Evolutionary conservation across 2,888 invertebrate species (phyloP).

Genomic region (Balanococcus diminutus): DNA sequence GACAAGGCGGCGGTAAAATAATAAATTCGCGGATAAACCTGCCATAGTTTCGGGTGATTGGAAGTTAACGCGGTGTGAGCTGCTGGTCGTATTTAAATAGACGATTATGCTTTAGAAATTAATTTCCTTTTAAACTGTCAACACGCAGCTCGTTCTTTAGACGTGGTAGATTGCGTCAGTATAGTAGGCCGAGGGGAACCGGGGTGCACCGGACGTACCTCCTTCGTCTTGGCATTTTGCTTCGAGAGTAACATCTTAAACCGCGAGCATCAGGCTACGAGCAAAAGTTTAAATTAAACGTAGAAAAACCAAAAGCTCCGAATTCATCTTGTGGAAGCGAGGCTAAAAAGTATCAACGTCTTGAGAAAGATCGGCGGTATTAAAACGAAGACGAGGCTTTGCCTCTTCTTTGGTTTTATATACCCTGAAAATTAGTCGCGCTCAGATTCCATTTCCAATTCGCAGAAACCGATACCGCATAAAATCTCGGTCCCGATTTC

Average conservation of each 20-base stretch:
- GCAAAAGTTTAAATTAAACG: conserved; percentile 1
- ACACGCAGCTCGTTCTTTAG: background rate
- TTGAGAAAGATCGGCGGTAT: background rate
- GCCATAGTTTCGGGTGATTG: conserved; percentile 1
- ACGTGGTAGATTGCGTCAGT: background rate
- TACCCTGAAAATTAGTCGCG: conserved; percentile 8
- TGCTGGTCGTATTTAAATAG: background rate
- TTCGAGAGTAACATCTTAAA: background rate
- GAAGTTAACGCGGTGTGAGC: background rate
- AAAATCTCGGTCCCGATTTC: background rate
- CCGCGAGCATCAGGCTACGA: background rate
- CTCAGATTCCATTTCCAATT: background rate
- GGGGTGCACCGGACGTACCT: background rate
- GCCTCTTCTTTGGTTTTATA: too few relatives aligned
- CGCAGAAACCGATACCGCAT: background rate
- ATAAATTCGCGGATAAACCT: conserved; percentile 8
- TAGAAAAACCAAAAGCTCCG: background rate
- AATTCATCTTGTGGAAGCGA: background rate
- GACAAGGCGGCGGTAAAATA: background rate
- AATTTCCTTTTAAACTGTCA: conserved; percentile 22
- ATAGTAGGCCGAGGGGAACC: background rate
- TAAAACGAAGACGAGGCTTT: conserved; percentile 16
- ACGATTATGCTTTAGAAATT: conserved; percentile 12
- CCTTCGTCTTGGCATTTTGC: background rate
- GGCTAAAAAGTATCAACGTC: background rate